Conservation (phyloP, 2,888 invertebrate genomes). For the Megalurothrips usitatus region DNA sequence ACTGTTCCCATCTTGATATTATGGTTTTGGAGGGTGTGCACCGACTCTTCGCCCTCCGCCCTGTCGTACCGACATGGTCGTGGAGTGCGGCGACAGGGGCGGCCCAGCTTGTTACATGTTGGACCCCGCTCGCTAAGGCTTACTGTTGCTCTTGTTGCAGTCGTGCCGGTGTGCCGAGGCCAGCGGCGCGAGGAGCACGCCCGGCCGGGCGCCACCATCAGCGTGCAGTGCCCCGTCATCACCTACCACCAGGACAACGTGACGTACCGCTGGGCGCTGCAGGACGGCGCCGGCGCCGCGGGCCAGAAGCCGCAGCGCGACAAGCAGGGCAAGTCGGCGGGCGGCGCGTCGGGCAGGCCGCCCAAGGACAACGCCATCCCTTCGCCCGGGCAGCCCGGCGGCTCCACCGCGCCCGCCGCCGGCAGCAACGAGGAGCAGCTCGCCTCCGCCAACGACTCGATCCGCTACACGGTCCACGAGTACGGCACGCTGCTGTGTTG, state of each 20-base stretch:
- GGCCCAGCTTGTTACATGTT: no score
- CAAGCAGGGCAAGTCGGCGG: background rate
- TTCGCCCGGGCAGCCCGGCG: background rate
- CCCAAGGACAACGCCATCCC: conserved; percentile 7
- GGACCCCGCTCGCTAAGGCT: no score
- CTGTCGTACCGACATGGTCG: no score
- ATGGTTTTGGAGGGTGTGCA: no score
- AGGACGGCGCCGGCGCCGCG: background rate
- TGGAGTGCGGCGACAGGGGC: no score
- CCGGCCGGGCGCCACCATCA: background rate
- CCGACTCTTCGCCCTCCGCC: no score
- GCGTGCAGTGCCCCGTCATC: conserved; percentile 12
- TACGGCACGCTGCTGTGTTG: conserved; percentile 15
- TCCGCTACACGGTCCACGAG: background rate
- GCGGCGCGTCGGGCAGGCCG: background rate
- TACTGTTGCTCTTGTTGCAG: background rate
- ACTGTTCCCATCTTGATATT: no score
- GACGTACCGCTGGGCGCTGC: background rate
- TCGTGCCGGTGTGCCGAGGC: background rate
- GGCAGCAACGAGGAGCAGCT: background rate
- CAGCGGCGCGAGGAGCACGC: background rate
- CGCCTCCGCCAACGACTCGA: background rate
- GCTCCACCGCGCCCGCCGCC: background rate
- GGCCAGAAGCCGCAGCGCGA: background rate
- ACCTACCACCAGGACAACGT: background rate